A percentile compares a stretch with the other conserved stretches of the same genome.
Conservation (phyloP, 2,113 vertebrate species). For the Macrotis lagotis region DNA sequence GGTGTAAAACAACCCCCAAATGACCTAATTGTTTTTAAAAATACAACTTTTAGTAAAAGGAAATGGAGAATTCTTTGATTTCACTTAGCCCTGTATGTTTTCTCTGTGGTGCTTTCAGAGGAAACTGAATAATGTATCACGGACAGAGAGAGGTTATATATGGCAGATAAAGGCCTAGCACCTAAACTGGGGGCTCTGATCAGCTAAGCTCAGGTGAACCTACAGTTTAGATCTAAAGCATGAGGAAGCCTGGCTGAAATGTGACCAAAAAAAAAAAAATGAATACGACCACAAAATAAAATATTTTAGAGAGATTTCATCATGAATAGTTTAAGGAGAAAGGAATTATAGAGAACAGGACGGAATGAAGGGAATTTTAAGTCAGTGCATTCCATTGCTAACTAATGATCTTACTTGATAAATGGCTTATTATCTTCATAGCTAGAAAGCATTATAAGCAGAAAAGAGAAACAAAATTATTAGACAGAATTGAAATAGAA, state of each 20-base stretch:
- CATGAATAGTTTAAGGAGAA: conserved; percentile 86
- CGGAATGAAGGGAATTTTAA: conserved; percentile 85
- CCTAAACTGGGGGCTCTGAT: conserved; percentile 80
- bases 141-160: conserved; percentile 84
- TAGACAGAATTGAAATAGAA: conserved; percentile 92
- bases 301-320: conserved; percentile 82
- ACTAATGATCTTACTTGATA: conserved; percentile 99
- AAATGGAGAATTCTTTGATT: conserved; percentile 80
- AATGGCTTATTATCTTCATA: conserved; percentile 99
- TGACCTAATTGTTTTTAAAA: conserved; percentile 75
- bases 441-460: conserved; percentile 99
- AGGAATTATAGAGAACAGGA: conserved; percentile 83
- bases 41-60: conserved; percentile 77
- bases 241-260: conserved; percentile 84
- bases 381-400: conserved; percentile 91
- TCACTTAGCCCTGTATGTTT: conserved; percentile 79
- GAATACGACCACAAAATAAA: conserved; percentile 83
- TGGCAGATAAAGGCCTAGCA: conserved; percentile 83
- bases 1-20: conserved; percentile 71
- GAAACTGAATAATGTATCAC: conserved; percentile 81
- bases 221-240: conserved; percentile 79
- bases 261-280: conserved; percentile 79
- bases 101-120: conserved; percentile 75
- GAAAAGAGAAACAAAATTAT: conserved; percentile 98
- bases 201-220: conserved; percentile 84